Percentiles rank a stretch among this genome's conserved stretches.
These are phyloP conservation scores for Hirtodrosophila alboralis DNA, from an alignment of 2,888 invertebrate species.

Conservation along the genomic window DNA sequence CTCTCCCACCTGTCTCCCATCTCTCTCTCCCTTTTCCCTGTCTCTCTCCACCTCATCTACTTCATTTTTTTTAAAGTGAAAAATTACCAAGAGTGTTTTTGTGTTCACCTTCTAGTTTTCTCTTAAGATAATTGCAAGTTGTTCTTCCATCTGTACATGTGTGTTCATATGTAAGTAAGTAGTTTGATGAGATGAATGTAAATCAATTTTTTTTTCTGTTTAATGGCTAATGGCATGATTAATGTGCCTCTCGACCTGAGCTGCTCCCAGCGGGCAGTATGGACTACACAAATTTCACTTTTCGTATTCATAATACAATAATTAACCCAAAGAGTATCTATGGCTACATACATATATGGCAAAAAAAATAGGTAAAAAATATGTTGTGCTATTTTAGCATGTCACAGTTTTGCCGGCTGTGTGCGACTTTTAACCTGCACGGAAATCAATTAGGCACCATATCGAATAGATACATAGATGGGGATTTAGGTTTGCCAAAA, in stretches of 20 bases:
- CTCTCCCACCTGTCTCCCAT: no score
- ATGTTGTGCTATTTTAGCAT: conserved; percentile 58
- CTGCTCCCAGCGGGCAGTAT: conserved; percentile 39
- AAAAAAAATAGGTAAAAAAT: not conserved
- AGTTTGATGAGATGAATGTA: conserved; percentile 53
- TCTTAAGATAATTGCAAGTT: no score
- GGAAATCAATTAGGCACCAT: conserved; percentile 68
- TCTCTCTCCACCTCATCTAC: no score
- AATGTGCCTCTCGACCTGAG: conserved; percentile 39
- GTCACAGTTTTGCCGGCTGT: conserved; percentile 57
- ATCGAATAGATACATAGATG: conserved; percentile 23
- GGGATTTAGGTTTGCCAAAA: conserved; percentile 29
- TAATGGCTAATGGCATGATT: conserved; percentile 58
- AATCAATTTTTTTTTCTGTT: conserved; percentile 64
- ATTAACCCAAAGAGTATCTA: conserved; percentile 59
- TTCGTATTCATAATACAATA: conserved; percentile 59
- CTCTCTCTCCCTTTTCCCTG: no score
- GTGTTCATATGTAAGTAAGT: conserved; percentile 5
- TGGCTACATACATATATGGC: conserved; percentile 1
- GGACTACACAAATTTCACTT: conserved; percentile 67
- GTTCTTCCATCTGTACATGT: not conserved
- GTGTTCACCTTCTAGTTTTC: no score
- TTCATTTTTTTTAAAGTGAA: no score
- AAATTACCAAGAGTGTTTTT: conserved; percentile 1
- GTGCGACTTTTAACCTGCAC: conserved; percentile 74